A percentile compares a stretch with the other conserved stretches of the same genome.
Evolutionary conservation across 2,888 invertebrate genomes (phyloP).

Genomic region (Pheosia gnoma): DNA sequence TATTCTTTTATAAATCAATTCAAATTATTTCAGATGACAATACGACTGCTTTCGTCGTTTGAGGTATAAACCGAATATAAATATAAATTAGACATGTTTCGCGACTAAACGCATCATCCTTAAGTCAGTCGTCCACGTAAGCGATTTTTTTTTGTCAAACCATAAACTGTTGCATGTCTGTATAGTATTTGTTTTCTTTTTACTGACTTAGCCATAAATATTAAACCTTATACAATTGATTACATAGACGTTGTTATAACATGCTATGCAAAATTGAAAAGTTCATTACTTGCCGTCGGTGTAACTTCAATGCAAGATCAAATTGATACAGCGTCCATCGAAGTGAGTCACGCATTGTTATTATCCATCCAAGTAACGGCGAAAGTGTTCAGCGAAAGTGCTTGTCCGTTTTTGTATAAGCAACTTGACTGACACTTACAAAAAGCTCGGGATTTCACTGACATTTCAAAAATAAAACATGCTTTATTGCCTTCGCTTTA

Average conservation of each 20-base stretch:
- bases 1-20: neutral
- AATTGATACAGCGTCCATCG: constrained; percentile 43
- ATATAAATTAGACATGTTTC: no score
- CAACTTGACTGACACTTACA: constrained; percentile 36
- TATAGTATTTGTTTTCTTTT: no score
- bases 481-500: constrained; percentile 6
- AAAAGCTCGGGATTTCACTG: constrained; percentile 54
- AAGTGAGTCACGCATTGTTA: constrained; percentile 55
- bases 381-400: constrained; percentile 77
- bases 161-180: no score
- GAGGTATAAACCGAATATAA: no score
- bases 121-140: no score
- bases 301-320: constrained; percentile 11
- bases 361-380: constrained; percentile 62
- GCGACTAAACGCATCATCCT: no score
- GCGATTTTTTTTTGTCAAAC: no score
- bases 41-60: no score
- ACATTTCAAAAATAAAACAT: constrained; percentile 23
- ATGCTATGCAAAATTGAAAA: constrained; percentile 2
- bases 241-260: neutral
- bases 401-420: constrained; percentile 35
- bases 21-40: no score
- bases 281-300: constrained; percentile 4
- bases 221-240: no score
- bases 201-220: no score